Percentiles rank a stretch among this genome's conserved stretches.
These are phyloP conservation scores for Tragelaphus oryx DNA, from an alignment of 2,797 vertebrate genomes.

Conservation along the genomic window DNA sequence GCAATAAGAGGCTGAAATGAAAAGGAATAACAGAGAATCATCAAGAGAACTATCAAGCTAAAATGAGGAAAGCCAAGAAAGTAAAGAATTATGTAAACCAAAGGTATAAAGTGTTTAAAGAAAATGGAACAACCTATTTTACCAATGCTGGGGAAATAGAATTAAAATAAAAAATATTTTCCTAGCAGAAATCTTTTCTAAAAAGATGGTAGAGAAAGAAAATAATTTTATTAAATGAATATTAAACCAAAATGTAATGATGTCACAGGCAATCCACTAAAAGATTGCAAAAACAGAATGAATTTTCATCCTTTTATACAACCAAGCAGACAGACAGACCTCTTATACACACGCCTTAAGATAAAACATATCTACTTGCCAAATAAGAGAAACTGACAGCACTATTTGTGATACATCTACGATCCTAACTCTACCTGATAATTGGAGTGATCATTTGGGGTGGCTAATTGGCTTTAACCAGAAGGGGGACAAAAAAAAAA, in stretches of 20 bases:
- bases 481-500: fast-evolving
- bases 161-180: not conserved
- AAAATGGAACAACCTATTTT: not conserved
- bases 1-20: not conserved
- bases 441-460: not conserved
- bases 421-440: not conserved
- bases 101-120: not conserved
- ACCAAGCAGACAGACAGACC: not conserved
- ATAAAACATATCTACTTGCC: not conserved
- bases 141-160: not conserved
- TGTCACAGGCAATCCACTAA: not conserved
- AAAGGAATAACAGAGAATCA: not conserved
- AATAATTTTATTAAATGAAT: not conserved
- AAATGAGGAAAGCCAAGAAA: not conserved
- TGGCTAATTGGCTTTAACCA: not conserved
- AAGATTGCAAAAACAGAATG: not conserved
- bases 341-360: not conserved
- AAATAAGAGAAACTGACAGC: not conserved
- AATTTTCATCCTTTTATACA: not conserved
- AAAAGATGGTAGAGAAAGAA: not conserved
- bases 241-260: not conserved
- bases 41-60: not conserved
- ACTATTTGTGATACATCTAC: not conserved
- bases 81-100: not conserved
- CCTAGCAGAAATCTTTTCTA: not conserved